Percentiles rank a stretch among this genome's conserved stretches.
Conservation (phyloP, 1,140 invertebrate species). For the Caerostris extrusa region DNA sequence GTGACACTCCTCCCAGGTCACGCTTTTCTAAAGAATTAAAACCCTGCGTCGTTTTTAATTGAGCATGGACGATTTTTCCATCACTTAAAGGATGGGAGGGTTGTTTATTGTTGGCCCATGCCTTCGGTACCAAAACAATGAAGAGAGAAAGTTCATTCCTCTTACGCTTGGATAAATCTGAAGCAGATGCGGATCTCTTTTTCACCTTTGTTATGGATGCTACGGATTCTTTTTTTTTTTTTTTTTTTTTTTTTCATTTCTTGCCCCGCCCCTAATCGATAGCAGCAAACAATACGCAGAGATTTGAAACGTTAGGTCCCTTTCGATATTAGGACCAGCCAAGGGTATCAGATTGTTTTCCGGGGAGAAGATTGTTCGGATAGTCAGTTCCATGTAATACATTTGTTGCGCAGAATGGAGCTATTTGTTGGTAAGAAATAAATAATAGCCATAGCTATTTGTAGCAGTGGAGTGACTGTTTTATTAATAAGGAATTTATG, state of each 20-base stretch:
- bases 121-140: neutral
- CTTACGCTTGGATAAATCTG: neutral
- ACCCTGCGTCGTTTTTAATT: constrained; percentile 34
- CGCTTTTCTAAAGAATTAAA: constrained; percentile 18
- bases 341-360: neutral
- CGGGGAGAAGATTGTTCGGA: no score
- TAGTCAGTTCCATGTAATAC: no score
- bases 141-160: constrained; percentile 33
- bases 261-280: neutral
- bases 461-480: no score
- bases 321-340: neutral
- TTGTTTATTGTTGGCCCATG: constrained; percentile 4
- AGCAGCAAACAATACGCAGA: neutral
- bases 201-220: no score
- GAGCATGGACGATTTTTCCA: neutral
- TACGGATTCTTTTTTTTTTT: no score
- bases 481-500: no score
- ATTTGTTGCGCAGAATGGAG: no score
- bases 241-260: neutral
- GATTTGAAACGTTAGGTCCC: neutral
- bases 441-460: no score
- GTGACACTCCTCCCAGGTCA: constrained; percentile 43
- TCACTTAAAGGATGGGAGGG: neutral
- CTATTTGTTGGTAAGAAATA: no score
- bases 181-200: neutral